Evolutionary conservation across 2,888 invertebrate species (phyloP).

Genomic region (Lingula anatina): DNA sequence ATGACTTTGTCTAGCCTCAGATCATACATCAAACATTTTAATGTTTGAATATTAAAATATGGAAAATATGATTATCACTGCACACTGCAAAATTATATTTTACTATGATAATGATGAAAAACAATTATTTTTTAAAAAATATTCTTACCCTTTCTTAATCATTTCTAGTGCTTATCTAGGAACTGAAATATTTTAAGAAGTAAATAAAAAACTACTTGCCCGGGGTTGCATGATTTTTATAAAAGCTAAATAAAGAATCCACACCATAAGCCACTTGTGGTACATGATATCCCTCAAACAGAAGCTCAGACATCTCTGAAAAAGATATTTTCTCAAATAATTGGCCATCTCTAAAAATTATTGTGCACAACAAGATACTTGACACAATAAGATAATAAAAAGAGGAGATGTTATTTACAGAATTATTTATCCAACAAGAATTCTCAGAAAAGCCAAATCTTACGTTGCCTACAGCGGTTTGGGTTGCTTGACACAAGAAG

Average conservation of each 20-base stretch:
- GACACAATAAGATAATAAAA: too few relatives aligned
- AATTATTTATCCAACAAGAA: too few relatives aligned
- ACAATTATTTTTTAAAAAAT: background rate
- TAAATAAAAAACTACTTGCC: constrained; percentile 12
- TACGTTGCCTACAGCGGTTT: constrained; percentile 82
- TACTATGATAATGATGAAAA: background rate
- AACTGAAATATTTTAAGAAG: background rate
- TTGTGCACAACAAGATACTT: too few relatives aligned
- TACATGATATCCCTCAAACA: constrained; percentile 88
- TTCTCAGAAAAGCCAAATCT: constrained; percentile 51
- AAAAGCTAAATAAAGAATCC: constrained; percentile 63
- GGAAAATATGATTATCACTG: background rate
- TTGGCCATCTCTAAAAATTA: too few relatives aligned
- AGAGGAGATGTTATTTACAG: too few relatives aligned
- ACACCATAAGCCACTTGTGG: constrained; percentile 83
- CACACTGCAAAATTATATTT: background rate
- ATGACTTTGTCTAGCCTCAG: too few relatives aligned
- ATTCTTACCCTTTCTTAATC: background rate
- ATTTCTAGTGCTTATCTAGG: background rate
- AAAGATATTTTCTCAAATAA: too few relatives aligned
- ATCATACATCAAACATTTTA: too few relatives aligned
- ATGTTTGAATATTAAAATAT: too few relatives aligned
- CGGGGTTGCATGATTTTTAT: constrained; percentile 32
- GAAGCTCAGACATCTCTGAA: constrained; percentile 86
- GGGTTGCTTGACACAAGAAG: too few relatives aligned